These are phyloP conservation scores for Odontothrips loti DNA, from an alignment of 2,888 invertebrate genomes.

Conservation along the genomic window DNA sequence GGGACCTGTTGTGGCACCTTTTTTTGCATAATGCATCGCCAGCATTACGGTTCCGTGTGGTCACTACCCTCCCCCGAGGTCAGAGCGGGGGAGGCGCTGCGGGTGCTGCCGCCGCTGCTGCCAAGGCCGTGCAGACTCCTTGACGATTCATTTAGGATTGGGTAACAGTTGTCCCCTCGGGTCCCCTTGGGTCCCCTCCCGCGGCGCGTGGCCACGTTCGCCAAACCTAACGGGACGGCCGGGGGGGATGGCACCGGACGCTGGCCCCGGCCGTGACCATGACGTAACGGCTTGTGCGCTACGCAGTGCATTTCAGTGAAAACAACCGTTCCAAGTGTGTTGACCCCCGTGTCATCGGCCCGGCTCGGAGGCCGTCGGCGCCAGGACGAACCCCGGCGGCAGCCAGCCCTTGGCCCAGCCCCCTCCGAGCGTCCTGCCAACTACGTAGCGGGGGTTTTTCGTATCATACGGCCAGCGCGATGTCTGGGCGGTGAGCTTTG, in stretches of 20 bases:
- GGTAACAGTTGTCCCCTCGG: background rate
- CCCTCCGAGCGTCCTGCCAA: too few species aligned
- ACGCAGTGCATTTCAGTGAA: background rate
- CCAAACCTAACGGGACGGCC: background rate
- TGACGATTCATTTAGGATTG: conserved; percentile 10
- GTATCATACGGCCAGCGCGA: too few species aligned
- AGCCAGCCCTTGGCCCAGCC: too few species aligned
- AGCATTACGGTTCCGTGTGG: background rate
- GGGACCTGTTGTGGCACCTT: background rate
- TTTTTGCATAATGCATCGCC: conserved; percentile 24
- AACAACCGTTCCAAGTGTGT: too few species aligned
- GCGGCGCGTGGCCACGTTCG: background rate
- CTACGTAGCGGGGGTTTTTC: too few species aligned
- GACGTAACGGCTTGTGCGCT: background rate
- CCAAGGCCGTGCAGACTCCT: background rate
- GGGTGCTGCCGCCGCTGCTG: background rate
- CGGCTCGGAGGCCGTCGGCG: too few species aligned
- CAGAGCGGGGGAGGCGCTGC: background rate
- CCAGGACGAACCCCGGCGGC: too few species aligned
- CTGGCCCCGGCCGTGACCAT: background rate
- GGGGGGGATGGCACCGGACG: too few species aligned
- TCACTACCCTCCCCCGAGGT: too few species aligned
- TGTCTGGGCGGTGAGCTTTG: too few species aligned
- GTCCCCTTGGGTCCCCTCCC: background rate
- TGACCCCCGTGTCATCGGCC: too few species aligned